These are phyloP conservation scores for Natator depressus DNA, from an alignment of 2,113 vertebrate species.

Conservation along the genomic window DNA sequence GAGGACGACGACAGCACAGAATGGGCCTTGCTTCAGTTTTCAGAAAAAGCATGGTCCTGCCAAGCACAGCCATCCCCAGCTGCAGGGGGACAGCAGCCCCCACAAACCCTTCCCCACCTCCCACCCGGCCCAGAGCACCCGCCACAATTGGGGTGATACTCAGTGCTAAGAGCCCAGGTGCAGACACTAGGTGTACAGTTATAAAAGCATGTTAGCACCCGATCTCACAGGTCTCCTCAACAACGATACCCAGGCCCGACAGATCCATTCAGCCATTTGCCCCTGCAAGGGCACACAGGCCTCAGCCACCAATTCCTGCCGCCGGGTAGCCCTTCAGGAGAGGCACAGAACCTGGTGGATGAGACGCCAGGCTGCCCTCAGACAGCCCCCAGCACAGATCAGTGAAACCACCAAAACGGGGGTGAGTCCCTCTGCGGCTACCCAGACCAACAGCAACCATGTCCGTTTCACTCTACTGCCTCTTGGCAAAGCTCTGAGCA, in stretches of 20 bases:
- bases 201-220: no score
- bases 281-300: background rate
- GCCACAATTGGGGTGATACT: no score
- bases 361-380: background rate
- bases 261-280: no score
- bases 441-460: background rate
- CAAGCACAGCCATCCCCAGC: background rate
- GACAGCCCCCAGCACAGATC: background rate
- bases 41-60: background rate
- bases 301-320: background rate
- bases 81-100: no score
- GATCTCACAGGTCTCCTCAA: no score
- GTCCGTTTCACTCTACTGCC: background rate
- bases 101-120: no score
- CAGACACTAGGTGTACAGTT: no score
- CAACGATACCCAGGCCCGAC: no score
- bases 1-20: background rate
- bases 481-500: background rate
- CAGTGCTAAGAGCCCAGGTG: no score
- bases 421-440: no score
- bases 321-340: background rate
- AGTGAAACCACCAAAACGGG: no score
- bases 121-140: no score
- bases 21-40: background rate
- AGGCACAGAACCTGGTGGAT: rapidly evolving